Evolutionary conservation across 2,797 vertebrate species (phyloP).

Genomic region (Octomys mimax): DNA sequence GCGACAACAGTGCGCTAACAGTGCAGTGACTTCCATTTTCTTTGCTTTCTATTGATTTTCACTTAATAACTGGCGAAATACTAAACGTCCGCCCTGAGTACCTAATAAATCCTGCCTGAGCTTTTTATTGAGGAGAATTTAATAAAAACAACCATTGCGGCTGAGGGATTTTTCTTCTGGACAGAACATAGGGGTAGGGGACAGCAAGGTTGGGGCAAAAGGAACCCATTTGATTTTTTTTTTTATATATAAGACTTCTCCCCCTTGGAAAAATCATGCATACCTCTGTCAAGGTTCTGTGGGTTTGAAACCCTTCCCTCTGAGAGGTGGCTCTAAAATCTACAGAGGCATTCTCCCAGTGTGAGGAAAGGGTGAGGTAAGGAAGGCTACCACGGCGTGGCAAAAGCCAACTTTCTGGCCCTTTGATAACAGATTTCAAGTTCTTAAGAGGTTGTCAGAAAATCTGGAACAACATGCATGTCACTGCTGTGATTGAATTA

Average conservation of each 20-base stretch:
- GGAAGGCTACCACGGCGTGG: not conserved
- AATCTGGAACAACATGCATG: slow-evolving; percentile 74
- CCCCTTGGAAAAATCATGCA: not conserved
- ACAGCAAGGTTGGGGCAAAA: slow-evolving; percentile 80
- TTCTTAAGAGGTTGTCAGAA: slow-evolving; percentile 68
- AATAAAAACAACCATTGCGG: slow-evolving; percentile 98
- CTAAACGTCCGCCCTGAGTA: slow-evolving; percentile 99
- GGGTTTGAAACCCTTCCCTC: not conserved
- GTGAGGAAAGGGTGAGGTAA: not conserved
- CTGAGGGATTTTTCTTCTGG: slow-evolving; percentile 96
- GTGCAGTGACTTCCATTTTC: slow-evolving; percentile 99
- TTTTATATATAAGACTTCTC: slow-evolving; percentile 26
- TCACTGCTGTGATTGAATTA: slow-evolving; percentile 76
- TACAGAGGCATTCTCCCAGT: not conserved
- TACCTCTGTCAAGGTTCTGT: not conserved
- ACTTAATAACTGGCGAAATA: slow-evolving; percentile 99
- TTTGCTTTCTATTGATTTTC: slow-evolving; percentile 99
- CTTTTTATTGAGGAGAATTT: slow-evolving; percentile 99
- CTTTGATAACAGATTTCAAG: slow-evolving; percentile 74
- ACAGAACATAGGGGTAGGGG: slow-evolving; percentile 87
- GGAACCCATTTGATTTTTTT: slow-evolving; percentile 81
- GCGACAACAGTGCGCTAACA: slow-evolving; percentile 98
- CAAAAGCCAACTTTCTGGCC: not conserved
- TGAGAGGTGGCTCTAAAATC: not conserved
- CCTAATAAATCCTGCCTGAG: slow-evolving; percentile 99